Conservation (phyloP, 2,888 invertebrate genomes). For the Ernsta delagoae region DNA sequence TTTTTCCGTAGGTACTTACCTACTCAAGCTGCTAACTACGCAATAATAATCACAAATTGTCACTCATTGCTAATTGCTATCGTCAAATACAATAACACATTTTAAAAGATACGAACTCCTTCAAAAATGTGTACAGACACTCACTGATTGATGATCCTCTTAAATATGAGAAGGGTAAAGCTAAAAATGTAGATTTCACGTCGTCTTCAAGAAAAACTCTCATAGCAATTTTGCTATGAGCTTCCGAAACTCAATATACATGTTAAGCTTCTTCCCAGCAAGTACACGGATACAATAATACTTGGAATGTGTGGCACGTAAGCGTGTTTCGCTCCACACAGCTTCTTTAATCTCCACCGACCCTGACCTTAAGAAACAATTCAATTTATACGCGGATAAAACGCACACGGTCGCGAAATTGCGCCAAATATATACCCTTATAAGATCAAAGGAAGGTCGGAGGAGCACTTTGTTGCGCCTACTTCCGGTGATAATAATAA, state of each 20-base stretch:
- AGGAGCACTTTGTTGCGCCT: conserved; percentile 7
- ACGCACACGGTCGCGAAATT: conserved; percentile 2
- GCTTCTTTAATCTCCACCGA: conserved; percentile 13
- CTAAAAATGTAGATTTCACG: no score
- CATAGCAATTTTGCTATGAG: no score
- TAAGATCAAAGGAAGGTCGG: conserved; percentile 20
- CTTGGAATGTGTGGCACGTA: conserved; percentile 8
- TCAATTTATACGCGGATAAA: conserved; percentile 6
- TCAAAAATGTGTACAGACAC: no score
- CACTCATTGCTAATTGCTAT: no score
- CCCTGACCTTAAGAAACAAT: conserved; percentile 16
- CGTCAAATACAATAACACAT: no score
- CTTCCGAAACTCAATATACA: not conserved
- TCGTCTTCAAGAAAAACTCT: no score
- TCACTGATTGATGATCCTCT: no score
- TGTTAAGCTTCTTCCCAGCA: not conserved
- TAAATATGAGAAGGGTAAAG: no score
- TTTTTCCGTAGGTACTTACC: no score
- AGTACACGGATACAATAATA: not conserved
- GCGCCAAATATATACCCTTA: conserved; percentile 15
- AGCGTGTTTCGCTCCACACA: not conserved
- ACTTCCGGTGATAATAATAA: conserved; percentile 21
- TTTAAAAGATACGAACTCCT: no score
- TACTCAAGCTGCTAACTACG: no score
- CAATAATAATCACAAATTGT: no score